Evolutionary conservation across 2,113 vertebrate species (phyloP), one percentile per base, ranked within the genome.

Genomic region (Triplophysa dalaica): DNA sequence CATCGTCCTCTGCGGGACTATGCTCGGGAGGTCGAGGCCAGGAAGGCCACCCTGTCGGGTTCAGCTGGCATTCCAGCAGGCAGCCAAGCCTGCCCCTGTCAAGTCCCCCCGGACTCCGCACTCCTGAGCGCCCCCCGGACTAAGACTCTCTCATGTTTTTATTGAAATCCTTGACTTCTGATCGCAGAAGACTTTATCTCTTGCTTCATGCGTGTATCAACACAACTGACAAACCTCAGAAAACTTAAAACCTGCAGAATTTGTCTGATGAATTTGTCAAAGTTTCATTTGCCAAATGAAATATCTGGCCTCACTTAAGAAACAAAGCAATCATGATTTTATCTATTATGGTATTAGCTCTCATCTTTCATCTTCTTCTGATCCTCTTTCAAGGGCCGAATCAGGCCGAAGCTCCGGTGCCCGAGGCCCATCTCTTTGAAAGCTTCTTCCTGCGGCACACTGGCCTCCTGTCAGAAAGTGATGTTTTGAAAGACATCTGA

Each of bases 401-500:
- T 65, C 17, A 78, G 33, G 66, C 64, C 50, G 56, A 13, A 21
- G 54, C n/a, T 21, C 8, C 14, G 17, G 52, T 11, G 11, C 50
- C 29, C 16, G 9, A 41, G 60, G 73, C 33, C 52, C 21, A 60
- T 78, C 76, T 29, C 21, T 61, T 62, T 69, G 54, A 78, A 78
- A 61, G 52, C 38, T 48, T 38, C 41, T 70, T 78, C 77, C 38
- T 62, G 54, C 66, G 4, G 66, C 58, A 61, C 48, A 10, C 54
- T 78, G 54, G 41, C 21, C 54, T 78, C 12, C 65, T 69, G 66
- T 78, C 77, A 78, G 67, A 78, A 43, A 78, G 17, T 64, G 67
- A 38, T 66, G n/a, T 17, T 70, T 62, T 70, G 56, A 78, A 78
- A 78, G 38, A n/a, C 66, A 70, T 68, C 66, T 69, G 77, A 78